phyloP scores from a whole-genome alignment of 2,797 vertebrate species.

The Setipinna tenuifilis region DNA sequence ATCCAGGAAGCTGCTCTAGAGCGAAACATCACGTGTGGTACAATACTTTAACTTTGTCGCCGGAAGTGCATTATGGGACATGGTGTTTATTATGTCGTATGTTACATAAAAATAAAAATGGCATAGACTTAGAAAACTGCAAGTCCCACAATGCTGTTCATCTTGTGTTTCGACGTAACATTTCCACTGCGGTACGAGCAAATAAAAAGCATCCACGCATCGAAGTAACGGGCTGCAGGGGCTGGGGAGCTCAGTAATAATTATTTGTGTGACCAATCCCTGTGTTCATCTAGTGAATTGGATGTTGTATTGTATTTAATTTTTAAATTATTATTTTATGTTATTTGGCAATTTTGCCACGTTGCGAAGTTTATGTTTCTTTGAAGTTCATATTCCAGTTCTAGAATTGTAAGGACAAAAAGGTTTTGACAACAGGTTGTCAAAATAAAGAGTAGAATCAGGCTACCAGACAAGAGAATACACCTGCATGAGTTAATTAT shows the following conservation, averaged over 20 bases:
- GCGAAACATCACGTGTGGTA: slow-evolving; percentile 37
- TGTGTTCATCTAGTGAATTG: neutral
- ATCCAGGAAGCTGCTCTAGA: slow-evolving; percentile 26
- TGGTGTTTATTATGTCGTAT: slow-evolving; percentile 52
- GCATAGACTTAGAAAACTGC: slow-evolving; percentile 63
- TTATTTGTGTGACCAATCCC: neutral
- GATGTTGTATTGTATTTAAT: too few relatives aligned
- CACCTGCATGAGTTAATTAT: neutral
- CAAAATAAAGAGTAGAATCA: neutral
- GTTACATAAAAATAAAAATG: neutral
- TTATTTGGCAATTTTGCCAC: too few relatives aligned
- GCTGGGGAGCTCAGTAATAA: neutral
- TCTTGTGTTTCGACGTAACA: slow-evolving; percentile 61
- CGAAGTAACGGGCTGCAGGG: slow-evolving; percentile 11
- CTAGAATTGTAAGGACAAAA: neutral
- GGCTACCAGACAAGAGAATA: too few relatives aligned
- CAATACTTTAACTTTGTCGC: neutral
- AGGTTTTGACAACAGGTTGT: neutral
- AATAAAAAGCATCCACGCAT: slow-evolving; percentile 76
- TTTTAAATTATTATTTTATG: too few relatives aligned
- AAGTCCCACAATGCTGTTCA: slow-evolving; percentile 46
- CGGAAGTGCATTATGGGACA: slow-evolving; percentile 59
- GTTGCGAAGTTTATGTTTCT: too few relatives aligned
- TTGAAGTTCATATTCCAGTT: neutral
- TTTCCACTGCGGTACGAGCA: slow-evolving; percentile 54